Base-by-base conservation (phyloP, 2,888 invertebrate species). In the Andrena chrysosceles region DNA sequence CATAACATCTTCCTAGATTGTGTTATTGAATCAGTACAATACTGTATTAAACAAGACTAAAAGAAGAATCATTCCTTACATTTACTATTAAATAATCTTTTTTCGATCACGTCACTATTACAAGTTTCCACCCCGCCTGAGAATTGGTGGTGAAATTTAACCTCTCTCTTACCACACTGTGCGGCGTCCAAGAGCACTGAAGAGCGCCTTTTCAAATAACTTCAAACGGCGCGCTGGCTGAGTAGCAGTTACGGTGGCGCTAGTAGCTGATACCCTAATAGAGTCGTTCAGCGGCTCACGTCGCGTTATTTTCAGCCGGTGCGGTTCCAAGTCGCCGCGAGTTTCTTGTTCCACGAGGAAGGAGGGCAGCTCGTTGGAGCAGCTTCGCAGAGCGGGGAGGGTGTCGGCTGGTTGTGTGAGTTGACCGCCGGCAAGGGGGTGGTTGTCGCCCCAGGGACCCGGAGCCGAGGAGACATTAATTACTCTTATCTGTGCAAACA, bases 401-500 rank as follows among this genome's bases (percentile, higher is more conserved):
- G 42, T 29, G 62, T 68, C 20, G 60, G n/a, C 26, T 48, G 35
- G 26, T 10, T 29, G 54, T 52, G 64, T 54, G 59, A 31, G 64
- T 70, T 64, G 29, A 35, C 67, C 29, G 64, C 56, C 29, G 59
- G 64, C 60, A 56, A 66, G 54, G 74, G 42, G 70, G 71, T 69
- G 78, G 67, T 63, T 63, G 81, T 42, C 74, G 77, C 54, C 60
- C 59, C 73, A 68, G 64, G 69, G 75, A 72, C 82, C 83, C 76
- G 83, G 77, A 81, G 77, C 86, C 84, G 85, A 68, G 86, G 77
- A 86, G 89, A 90, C 90, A 90, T 91, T 91, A 91, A 91, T 91
- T 91, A 91, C 90, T 90, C 91, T 91, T 91, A 91, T 91, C 91
- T 87, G 88, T 84, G 90, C 89, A 91, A 91, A 91, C 91, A 90